These are phyloP conservation scores for Cacoxenus indagator DNA, from an alignment of 2,888 invertebrate genomes.

Conservation along the genomic window DNA sequence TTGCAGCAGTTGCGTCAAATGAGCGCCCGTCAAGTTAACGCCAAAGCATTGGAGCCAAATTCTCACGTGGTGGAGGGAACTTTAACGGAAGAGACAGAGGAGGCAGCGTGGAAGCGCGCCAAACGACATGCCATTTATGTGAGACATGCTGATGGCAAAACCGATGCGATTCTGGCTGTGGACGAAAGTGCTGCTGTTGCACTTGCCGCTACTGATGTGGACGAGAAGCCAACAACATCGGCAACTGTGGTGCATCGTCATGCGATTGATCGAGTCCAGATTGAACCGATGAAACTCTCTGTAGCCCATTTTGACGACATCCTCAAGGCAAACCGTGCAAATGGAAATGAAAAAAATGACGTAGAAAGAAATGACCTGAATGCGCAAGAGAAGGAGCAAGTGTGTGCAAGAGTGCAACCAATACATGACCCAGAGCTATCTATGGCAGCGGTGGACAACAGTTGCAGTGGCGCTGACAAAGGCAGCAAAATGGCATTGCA, in stretches of 20 bases:
- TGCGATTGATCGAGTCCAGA: too few relatives aligned
- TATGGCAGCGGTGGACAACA: too few relatives aligned
- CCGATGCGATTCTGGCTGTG: neutral
- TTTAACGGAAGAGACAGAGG: neutral
- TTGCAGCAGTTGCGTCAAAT: neutral
- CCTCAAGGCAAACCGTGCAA: too few relatives aligned
- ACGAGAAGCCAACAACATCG: neutral
- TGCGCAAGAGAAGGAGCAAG: too few relatives aligned
- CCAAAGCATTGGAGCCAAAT: neutral
- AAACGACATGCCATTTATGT: constrained; percentile 55
- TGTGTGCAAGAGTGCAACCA: neutral
- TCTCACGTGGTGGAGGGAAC: neutral
- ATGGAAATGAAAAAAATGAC: too few relatives aligned
- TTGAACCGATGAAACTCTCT: too few relatives aligned
- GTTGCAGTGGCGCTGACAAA: constrained; percentile 10
- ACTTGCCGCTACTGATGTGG: neutral
- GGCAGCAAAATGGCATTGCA: neutral
- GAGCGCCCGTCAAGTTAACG: neutral
- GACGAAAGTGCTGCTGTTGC: neutral
- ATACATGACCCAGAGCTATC: constrained; percentile 16
- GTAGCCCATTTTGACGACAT: too few relatives aligned
- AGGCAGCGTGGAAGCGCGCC: constrained; percentile 19
- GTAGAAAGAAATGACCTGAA: too few relatives aligned
- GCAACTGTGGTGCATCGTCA: neutral
- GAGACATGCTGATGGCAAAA: constrained; percentile 40